Conservation (phyloP, 2,113 vertebrate species). For the Pontoporia blainvillei region DNA sequence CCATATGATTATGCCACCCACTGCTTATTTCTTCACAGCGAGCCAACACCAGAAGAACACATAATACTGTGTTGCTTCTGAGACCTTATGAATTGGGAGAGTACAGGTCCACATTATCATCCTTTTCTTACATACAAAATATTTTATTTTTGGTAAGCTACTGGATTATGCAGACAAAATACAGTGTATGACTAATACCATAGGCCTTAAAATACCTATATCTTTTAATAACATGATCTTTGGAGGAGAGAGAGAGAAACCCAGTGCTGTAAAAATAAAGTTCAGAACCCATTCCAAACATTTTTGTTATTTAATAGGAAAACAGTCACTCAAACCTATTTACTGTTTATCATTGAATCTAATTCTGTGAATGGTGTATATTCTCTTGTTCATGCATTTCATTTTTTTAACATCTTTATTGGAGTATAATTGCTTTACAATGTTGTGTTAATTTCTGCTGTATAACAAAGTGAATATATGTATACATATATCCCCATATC, state of each 20-base stretch:
- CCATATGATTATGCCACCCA: constrained; percentile 8
- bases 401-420: not conserved
- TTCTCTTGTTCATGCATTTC: not conserved
- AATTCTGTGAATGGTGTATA: not conserved
- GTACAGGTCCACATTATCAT: not conserved
- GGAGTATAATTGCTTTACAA: too few relatives aligned
- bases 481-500: too few relatives aligned
- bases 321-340: not conserved
- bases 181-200: not conserved
- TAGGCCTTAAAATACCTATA: not conserved
- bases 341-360: not conserved
- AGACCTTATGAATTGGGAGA: not conserved
- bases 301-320: not conserved
- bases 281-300: constrained; percentile 4
- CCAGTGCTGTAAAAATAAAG: not conserved
- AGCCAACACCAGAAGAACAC: not conserved
- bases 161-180: not conserved
- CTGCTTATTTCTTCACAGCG: constrained; percentile 21
- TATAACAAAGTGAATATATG: too few relatives aligned
- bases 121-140: not conserved
- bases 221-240: not conserved
- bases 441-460: too few relatives aligned
- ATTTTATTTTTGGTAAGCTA: not conserved
- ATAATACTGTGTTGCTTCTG: not conserved
- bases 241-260: not conserved